Percentiles rank a stretch among this genome's conserved stretches.
These are phyloP conservation scores for Drosophila ogumai DNA, from an alignment of 1,140 invertebrate species.

Conservation along the genomic window DNA sequence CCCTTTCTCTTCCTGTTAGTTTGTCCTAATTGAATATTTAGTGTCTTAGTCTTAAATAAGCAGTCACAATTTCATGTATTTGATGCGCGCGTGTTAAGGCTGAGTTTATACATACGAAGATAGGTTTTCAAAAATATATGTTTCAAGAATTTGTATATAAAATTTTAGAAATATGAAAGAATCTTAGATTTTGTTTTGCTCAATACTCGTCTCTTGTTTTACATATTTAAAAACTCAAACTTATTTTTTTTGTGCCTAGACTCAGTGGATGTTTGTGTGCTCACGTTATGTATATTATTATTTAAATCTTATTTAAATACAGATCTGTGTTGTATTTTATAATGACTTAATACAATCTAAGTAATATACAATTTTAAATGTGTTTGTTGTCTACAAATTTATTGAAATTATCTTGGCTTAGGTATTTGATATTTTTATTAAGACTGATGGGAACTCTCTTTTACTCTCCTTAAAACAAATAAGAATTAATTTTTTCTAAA, in stretches of 20 bases:
- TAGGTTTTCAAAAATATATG: not conserved
- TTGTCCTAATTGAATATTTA: slow-evolving; percentile 26
- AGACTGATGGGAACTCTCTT: too few species aligned
- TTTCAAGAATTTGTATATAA: not conserved
- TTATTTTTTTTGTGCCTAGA: not conserved
- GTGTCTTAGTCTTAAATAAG: slow-evolving; percentile 55
- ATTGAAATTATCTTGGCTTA: not conserved
- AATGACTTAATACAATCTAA: slow-evolving; percentile 11
- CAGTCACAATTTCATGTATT: slow-evolving; percentile 53
- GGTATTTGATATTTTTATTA: too few species aligned
- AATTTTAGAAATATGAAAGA: not conserved
- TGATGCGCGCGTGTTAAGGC: slow-evolving; percentile 7
- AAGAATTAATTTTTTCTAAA: too few species aligned
- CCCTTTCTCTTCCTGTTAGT: slow-evolving; percentile 14
- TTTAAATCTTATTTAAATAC: slow-evolving; percentile 64
- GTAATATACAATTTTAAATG: not conserved
- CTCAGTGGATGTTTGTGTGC: slow-evolving; percentile 14
- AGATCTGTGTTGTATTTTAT: slow-evolving; percentile 54
- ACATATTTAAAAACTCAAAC: not conserved
- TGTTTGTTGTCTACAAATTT: not conserved
- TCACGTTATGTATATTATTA: slow-evolving; percentile 56
- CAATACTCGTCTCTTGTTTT: not conserved
- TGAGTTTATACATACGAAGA: too few species aligned
- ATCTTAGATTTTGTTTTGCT: not conserved
- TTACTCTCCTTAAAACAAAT: too few species aligned